These are phyloP conservation scores for Zosterops japonicus DNA, from an alignment of 2,113 vertebrate species.

Conservation along the genomic window DNA sequence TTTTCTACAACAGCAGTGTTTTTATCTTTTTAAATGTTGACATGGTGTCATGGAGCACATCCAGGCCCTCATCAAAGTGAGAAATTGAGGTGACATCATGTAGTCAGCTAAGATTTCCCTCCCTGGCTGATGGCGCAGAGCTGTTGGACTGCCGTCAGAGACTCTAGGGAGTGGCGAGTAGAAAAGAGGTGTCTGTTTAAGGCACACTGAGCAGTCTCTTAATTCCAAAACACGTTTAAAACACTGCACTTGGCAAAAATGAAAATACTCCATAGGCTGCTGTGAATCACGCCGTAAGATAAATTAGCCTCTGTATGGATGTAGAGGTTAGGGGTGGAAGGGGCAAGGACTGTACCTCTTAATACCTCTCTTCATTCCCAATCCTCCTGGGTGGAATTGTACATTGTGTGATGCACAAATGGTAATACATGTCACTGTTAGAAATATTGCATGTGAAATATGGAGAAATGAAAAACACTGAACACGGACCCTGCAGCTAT, in stretches of 20 bases:
- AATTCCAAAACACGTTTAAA: not conserved
- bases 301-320: not conserved
- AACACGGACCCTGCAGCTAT: constrained; percentile 25
- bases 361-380: not conserved
- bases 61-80: not conserved
- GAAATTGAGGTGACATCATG: not conserved
- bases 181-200: not conserved
- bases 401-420: not conserved
- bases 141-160: not conserved
- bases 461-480: constrained; percentile 5
- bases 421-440: constrained; percentile 19
- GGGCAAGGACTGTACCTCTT: not conserved
- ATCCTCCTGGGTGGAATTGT: not conserved
- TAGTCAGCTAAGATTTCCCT: constrained; percentile 1
- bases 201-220: not conserved
- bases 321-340: not conserved
- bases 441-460: constrained; percentile 36
- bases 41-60: not conserved
- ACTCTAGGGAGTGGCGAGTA: not conserved
- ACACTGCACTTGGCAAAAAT: not conserved
- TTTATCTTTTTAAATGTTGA: constrained; percentile 12
- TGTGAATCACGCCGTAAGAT: not conserved
- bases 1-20: not conserved
- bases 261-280: not conserved
- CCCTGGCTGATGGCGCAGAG: not conserved